These are phyloP conservation scores for Otolemur garnettii DNA, from an alignment of 2,113 vertebrate genomes.

Conservation along the genomic window DNA sequence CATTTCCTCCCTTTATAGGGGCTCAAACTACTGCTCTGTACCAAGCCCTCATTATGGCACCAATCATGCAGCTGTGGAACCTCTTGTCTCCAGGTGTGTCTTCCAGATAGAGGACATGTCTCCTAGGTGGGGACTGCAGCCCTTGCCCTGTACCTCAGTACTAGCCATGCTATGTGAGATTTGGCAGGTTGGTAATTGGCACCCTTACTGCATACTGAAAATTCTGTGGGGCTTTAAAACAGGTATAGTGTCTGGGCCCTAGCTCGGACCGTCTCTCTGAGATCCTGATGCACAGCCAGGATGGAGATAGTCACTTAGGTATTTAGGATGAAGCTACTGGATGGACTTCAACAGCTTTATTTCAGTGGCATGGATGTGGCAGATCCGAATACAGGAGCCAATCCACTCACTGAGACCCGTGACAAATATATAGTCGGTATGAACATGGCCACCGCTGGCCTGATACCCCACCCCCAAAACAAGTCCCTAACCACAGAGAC, in stretches of 20 bases:
- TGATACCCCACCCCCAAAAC: neutral
- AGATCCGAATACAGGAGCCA: neutral
- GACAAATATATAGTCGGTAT: neutral
- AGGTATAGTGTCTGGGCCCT: neutral
- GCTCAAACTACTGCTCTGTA: neutral
- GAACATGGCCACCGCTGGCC: neutral
- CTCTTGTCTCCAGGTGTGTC: neutral
- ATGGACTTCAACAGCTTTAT: neutral
- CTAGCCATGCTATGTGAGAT: neutral
- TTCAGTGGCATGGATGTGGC: neutral
- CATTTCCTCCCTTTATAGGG: neutral
- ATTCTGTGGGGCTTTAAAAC: neutral
- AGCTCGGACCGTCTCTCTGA: neutral
- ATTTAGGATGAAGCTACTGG: neutral
- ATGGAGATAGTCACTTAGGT: neutral
- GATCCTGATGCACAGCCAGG: neutral
- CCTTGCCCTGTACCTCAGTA: neutral
- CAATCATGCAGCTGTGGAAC: neutral
- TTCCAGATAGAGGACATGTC: no score
- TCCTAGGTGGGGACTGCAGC: rapidly evolving
- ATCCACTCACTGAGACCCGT: neutral
- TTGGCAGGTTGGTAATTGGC: neutral
- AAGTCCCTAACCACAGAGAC: neutral
- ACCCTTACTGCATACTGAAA: neutral
- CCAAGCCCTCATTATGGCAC: neutral